Evolutionary conservation across 2,113 vertebrate genomes (phyloP).

Genomic region (Bos indicus): DNA sequence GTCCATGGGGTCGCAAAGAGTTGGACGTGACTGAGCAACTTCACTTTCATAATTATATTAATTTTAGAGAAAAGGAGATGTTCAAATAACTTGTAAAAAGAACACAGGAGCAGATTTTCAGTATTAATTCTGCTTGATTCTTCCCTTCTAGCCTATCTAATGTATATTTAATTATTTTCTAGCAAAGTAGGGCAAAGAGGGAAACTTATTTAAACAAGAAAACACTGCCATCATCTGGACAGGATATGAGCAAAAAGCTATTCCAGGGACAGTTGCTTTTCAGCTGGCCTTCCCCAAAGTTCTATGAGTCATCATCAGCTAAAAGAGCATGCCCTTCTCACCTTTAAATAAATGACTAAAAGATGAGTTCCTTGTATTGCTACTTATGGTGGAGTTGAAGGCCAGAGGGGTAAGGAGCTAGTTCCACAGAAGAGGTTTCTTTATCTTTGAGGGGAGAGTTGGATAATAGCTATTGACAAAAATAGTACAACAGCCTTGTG

Average conservation of each 20-base stretch:
- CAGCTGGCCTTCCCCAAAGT: background rate
- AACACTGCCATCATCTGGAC: background rate
- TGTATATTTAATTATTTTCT: constrained; percentile 16
- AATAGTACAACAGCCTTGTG: background rate
- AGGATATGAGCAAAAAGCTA: constrained; percentile 39
- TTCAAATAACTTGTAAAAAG: background rate
- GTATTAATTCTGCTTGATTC: background rate
- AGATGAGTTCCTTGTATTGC: background rate
- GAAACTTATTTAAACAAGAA: background rate
- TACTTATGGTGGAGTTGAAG: background rate
- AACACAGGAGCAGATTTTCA: background rate
- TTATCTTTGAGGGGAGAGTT: background rate
- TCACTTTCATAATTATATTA: background rate
- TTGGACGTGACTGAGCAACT: background rate
- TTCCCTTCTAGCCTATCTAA: background rate
- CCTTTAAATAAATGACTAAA: background rate
- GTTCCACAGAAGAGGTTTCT: background rate
- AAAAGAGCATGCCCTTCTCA: background rate
- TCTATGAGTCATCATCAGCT: background rate
- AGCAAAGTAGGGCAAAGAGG: background rate
- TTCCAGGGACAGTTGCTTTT: background rate
- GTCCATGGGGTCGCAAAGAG: background rate
- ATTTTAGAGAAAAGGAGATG: background rate
- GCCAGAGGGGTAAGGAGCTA: background rate
- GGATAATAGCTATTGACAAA: background rate